Conservation (phyloP, 2,113 vertebrate species). For the Coregonus clupeaformis region DNA sequence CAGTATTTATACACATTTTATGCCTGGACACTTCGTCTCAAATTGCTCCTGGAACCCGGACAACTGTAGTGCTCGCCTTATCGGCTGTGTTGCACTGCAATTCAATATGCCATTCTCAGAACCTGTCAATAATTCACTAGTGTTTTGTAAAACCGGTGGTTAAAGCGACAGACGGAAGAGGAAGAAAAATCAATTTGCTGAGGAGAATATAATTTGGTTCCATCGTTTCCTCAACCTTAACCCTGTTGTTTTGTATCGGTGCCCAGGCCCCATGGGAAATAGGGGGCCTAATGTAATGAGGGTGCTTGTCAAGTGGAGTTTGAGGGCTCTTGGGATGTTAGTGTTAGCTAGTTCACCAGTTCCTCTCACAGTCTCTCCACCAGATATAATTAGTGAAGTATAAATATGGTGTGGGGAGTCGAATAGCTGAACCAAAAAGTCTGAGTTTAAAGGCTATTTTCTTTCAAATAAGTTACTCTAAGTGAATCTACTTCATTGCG, state of each 20-base stretch:
- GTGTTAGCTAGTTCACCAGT: slow-evolving; percentile 15
- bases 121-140: slow-evolving; percentile 65
- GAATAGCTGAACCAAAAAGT: too few relatives aligned
- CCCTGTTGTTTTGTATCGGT: slow-evolving; percentile 40
- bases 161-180: slow-evolving; percentile 38
- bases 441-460: too few relatives aligned
- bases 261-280: slow-evolving; percentile 16
- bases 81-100: slow-evolving; percentile 35
- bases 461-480: too few relatives aligned
- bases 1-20: slow-evolving; percentile 47
- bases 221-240: slow-evolving; percentile 56
- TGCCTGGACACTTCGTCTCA: slow-evolving; percentile 33
- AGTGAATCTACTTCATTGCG: too few relatives aligned
- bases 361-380: slow-evolving; percentile 30
- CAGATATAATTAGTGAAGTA: slow-evolving; percentile 14
- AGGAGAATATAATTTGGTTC: slow-evolving; percentile 61
- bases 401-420: slow-evolving; percentile 5
- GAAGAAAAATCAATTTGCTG: slow-evolving; percentile 55
- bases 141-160: slow-evolving; percentile 52
- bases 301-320: slow-evolving; percentile 18
- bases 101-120: slow-evolving; percentile 62
- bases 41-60: slow-evolving; percentile 58
- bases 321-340: slow-evolving; percentile 13
- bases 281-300: slow-evolving; percentile 1
- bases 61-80: slow-evolving; percentile 38